These are phyloP conservation scores for Drosophila sp. DNA, from an alignment of 1,140 invertebrate species.

Conservation along the genomic window DNA sequence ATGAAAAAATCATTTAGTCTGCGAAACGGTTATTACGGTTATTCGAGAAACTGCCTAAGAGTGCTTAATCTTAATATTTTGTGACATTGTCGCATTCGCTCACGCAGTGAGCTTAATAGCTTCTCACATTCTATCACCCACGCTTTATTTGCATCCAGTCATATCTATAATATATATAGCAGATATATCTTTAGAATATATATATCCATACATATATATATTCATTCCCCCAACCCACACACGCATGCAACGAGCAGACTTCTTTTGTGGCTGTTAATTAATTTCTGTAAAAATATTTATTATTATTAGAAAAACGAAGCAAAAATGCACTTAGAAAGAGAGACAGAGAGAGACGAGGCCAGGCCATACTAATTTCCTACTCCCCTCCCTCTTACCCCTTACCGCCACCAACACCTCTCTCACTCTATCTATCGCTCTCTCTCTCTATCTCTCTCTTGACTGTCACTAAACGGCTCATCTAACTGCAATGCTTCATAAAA, in stretches of 20 bases:
- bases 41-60: too few relatives aligned
- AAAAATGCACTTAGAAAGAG: constrained; percentile 50
- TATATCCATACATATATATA: constrained; percentile 6
- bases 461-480: constrained; percentile 82
- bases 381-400: neutral
- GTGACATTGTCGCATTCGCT: neutral
- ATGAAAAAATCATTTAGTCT: too few relatives aligned
- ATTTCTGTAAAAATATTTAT: constrained; percentile 79
- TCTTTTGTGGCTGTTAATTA: constrained; percentile 69
- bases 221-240: neutral
- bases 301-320: constrained; percentile 70
- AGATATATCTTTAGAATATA: neutral
- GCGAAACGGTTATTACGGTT: too few relatives aligned
- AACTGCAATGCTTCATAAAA: constrained; percentile 82
- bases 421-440: neutral
- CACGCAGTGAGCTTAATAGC: neutral
- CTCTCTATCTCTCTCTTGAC: constrained; percentile 63
- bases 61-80: neutral
- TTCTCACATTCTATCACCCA: constrained; percentile 3
- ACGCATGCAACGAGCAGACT: constrained; percentile 22
- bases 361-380: constrained; percentile 29
- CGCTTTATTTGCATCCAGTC: constrained; percentile 1
- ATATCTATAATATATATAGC: neutral
- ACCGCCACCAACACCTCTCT: neutral
- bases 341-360: neutral